Base-by-base conservation (phyloP, 2,888 invertebrate species). In the Thereva nobilitata region DNA sequence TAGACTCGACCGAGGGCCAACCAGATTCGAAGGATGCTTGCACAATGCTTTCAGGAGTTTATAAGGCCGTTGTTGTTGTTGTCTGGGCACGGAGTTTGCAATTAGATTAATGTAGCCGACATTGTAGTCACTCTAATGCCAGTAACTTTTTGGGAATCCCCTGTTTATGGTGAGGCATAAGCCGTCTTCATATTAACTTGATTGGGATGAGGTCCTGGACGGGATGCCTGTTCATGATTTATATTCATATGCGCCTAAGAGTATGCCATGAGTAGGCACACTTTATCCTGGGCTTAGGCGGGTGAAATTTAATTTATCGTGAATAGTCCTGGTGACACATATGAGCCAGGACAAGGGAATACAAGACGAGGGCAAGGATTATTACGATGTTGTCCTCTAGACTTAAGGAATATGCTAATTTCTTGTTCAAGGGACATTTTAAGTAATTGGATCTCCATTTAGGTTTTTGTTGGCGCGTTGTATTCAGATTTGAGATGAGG, bases 381-480 rank as follows among this genome's bases (percentile, higher is more conserved):
- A 67, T 67, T 67, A 57, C 67, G 50, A 55, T 59, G 67, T 67
- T 61, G 64, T 67, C 67, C 67, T 53, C 59, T 49, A 49, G 57
- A 64, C 66, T 68, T 61, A 74, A 75, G 75, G 76, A 78, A 76
- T 80, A 80, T 80, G 80, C 77, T 79, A 80, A 80, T 79, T 77
- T 73, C 71, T 73, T 72, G 75, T 73, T 75, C 74, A 73, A 76
- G 72, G 74, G 76, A 77, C 77, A 77, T 77, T 79, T 80, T 79
- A 80, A 80, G 80, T 80, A 80, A 80, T 80, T 79, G 80, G 77
- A 79, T 79, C 75, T 79, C 76, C 75, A 78, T 79, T 79, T 79
- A 77, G 75, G 74, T 74, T 77, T 78, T 71, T 71, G 72, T 71
- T 67, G 67, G 67, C 71, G 69, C 50, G 50, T 61, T 61, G 64